Evolutionary conservation across 2,797 vertebrate genomes (phyloP).

Genomic region (Cynopterus sphinx): DNA sequence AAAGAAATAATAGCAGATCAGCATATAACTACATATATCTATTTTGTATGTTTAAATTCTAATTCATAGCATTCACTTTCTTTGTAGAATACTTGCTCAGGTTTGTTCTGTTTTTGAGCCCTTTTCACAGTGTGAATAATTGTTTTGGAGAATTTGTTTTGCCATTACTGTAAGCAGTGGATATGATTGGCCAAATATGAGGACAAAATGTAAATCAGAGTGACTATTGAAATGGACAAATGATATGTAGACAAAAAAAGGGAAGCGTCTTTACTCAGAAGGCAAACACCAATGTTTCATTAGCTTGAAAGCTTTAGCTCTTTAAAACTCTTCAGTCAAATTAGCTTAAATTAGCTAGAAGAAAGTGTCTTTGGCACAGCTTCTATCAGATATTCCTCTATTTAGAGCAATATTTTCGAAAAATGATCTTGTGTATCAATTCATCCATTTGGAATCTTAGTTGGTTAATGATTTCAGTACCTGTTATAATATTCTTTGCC

Average conservation of each 20-base stretch:
- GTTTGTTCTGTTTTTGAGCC: neutral
- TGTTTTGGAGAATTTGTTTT: neutral
- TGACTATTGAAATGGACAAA: conserved; percentile 13
- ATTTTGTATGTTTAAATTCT: neutral
- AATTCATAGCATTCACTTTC: neutral
- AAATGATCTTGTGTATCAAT: neutral
- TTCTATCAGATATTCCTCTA: neutral
- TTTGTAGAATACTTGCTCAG: neutral
- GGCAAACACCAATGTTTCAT: conserved; percentile 16
- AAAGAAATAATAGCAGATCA: neutral
- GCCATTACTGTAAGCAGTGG: neutral
- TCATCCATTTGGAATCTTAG: neutral
- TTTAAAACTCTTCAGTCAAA: conserved; percentile 11
- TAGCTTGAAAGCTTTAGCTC: conserved; percentile 40
- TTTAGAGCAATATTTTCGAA: neutral
- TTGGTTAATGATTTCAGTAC: neutral
- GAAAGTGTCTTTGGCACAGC: neutral
- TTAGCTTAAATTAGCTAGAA: neutral
- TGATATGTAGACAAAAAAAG: neutral
- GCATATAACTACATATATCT: neutral
- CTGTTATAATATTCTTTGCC: neutral
- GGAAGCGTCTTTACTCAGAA: neutral
- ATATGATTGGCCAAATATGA: neutral
- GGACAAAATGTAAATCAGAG: neutral
- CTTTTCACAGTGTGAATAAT: neutral